Percentiles rank a stretch among this genome's conserved stretches.
These are phyloP conservation scores for Chaenodraco wilsoni DNA, from an alignment of 2,797 vertebrate species.

Conservation along the genomic window DNA sequence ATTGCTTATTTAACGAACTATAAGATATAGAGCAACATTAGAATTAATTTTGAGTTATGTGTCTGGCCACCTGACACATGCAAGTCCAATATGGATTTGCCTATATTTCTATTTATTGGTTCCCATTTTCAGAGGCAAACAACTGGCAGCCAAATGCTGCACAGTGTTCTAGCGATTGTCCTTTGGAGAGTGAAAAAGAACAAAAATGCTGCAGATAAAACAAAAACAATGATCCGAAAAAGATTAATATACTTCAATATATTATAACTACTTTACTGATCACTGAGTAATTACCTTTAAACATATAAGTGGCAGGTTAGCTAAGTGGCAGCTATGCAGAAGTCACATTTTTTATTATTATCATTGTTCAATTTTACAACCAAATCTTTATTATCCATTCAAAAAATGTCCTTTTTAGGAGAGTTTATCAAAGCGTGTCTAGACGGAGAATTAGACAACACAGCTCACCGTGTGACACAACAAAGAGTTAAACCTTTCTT, in stretches of 20 bases:
- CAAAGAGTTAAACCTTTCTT: slow-evolving; percentile 71
- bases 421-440: slow-evolving; percentile 20
- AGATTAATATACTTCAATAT: not conserved
- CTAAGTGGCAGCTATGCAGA: not conserved
- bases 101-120: not conserved
- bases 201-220: not conserved
- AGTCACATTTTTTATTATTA: not conserved
- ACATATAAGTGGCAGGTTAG: too few species aligned
- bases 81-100: too few species aligned
- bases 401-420: not conserved
- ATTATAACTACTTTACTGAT: not conserved
- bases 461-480: slow-evolving; percentile 56
- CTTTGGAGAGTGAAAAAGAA: not conserved
- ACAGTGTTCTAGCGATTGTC: not conserved
- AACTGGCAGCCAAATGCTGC: not conserved
- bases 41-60: not conserved
- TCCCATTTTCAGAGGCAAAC: not conserved
- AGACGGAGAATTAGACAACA: slow-evolving; percentile 30
- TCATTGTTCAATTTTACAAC: not conserved
- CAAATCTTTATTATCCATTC: not conserved
- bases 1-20: not conserved
- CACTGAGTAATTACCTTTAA: not conserved
- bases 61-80: not conserved
- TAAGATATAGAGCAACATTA: not conserved
- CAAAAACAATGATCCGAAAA: not conserved